Evolutionary conservation across 2,113 vertebrate species (phyloP).

Genomic region (Chinchilla lanigera): DNA sequence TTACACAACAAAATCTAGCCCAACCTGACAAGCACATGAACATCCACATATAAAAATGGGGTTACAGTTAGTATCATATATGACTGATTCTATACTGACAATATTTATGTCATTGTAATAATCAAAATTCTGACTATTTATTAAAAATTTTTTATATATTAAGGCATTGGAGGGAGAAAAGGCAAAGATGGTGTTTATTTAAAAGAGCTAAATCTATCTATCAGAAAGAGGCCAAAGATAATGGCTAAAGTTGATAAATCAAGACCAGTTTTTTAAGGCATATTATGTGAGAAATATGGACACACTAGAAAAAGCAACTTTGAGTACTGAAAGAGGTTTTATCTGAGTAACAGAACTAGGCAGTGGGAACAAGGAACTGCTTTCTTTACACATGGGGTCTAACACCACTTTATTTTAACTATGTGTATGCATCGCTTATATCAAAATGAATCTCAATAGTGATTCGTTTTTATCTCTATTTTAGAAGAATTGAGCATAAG

Average conservation of each 20-base stretch:
- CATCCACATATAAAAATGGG: not conserved
- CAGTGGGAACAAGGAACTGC: not conserved
- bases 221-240: not conserved
- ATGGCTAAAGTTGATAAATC: not conserved
- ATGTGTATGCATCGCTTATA: not conserved
- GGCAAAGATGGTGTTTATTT: not conserved
- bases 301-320: not conserved
- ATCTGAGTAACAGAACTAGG: not conserved
- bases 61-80: not conserved
- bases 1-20: not conserved
- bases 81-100: not conserved
- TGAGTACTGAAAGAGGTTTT: not conserved
- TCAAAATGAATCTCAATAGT: constrained; percentile 34
- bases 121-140: not conserved
- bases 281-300: not conserved
- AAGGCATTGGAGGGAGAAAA: not conserved
- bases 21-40: not conserved
- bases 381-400: not conserved
- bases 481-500: not conserved
- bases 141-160: not conserved
- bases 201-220: not conserved
- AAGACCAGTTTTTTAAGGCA: not conserved
- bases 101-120: not conserved
- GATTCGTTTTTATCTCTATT: constrained; percentile 9
- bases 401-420: not conserved